Conservation (phyloP, 2,113 vertebrate species). For the Callionymus lyra region DNA sequence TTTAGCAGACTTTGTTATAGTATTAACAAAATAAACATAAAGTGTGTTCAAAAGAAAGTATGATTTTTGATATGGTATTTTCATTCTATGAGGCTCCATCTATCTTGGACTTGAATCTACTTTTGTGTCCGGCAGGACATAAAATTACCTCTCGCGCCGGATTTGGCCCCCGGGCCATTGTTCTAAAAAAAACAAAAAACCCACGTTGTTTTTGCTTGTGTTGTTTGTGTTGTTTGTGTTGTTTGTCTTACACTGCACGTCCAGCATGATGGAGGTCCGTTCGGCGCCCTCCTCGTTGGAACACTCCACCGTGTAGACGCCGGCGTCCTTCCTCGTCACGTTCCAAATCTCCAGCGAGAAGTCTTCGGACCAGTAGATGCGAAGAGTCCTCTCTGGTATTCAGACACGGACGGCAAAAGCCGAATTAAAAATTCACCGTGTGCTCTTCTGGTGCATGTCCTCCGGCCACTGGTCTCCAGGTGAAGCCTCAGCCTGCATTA, state of each 20-base stretch:
- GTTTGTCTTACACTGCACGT: conserved; percentile 62
- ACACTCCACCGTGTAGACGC: conserved; percentile 58
- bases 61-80: no score
- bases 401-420: conserved; percentile 18
- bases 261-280: conserved; percentile 46
- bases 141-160: no score
- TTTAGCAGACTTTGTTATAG: no score
- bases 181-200: no score
- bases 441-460: conserved; percentile 51
- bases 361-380: conserved; percentile 39
- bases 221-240: no score
- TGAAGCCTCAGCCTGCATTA: conserved; percentile 64
- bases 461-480: conserved; percentile 52
- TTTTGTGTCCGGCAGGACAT: no score
- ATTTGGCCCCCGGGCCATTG: no score
- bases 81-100: no score
- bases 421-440: conserved; percentile 57
- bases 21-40: no score
- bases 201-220: no score
- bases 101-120: no score
- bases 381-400: conserved; percentile 38
- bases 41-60: no score
- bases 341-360: conserved; percentile 63
- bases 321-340: conserved; percentile 56
- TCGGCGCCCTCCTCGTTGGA: conserved; percentile 58